Base-by-base conservation (phyloP, 2,113 vertebrate species). In the Notothenia rossii region DNA sequence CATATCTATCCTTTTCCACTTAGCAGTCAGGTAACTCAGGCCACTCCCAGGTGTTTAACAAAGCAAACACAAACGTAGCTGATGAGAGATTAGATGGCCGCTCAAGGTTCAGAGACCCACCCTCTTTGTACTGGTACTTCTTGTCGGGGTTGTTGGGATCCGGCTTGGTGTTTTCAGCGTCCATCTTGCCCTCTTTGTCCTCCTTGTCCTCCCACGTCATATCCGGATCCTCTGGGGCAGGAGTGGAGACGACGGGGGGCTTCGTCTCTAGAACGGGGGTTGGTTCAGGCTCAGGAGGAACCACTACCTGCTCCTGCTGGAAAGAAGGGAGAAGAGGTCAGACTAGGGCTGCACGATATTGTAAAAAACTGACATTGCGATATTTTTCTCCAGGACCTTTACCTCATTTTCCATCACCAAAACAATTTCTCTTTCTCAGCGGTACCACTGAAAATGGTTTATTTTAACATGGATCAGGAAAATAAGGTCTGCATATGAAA, bases 171-270 rank as follows among this genome's bases (percentile, higher is more conserved):
- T 98, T 99, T 91, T 99, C 98, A 0, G 97, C 95, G 45, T 97
- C 96, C 58, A 97, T 88, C 81, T 98, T 99, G 87, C 98, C 98
- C 75, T 99, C 97, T 82, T 99, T 99, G 49, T 98, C 96, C 68
- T 99, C 97, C 83, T 99, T 99, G 56, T 99, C 96, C 71, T 99
- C 98, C 98, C 98, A 99, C 0, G 97, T 98, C 88, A 98, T 94
- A 8, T 99, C 98, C 0, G 94, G 81, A 20, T 98, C 97, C 68
- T 97, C 97, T 7, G 91, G 91, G 4, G 93, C 75, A 8, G 91
- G 84, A 9, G 94, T 73, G 95, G 96, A 20, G 50, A 78, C 77
- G 2, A 58, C 62, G 5, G 64, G 0, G 60, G 94, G 90, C 72
- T 95, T 92, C 68, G 94, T 7, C 80, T 95, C 50, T 51, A 80